Base-by-base conservation (phyloP, 2,797 vertebrate genomes). In the Falco berigora region DNA sequence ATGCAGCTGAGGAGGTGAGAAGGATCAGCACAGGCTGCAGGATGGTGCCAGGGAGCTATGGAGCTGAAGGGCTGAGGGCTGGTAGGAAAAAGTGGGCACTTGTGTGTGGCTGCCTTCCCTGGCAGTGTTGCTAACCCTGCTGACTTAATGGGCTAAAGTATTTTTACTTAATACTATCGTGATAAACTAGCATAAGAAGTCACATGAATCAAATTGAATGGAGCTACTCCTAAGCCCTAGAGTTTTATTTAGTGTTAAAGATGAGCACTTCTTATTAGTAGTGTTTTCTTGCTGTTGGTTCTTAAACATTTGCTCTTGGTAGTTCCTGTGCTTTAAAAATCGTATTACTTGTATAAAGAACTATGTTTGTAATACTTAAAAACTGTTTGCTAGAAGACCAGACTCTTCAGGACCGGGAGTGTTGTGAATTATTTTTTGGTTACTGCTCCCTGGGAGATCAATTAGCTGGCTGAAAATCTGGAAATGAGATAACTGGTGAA, bases 41-140 rank as follows among this genome's bases (percentile, higher is more conserved):
- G 36, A 40, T 4, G 30, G 18, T 50, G 58, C 46, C 0, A 3
- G 40, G 52, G 69, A 56, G 52, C 49, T 17, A 20, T 22, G 42
- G 53, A 58, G 42, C 28, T 32, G 58, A n/a, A 62, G 58, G 59
- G 36, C 74, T 27, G 46, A 50, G 58, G 47, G 36, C 34, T 0
- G 3, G 22, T 25, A 21, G 47, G 0, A 2, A 47, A 27, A 42
- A 56, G 50, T 2, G 10, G 50, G n/a, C 20, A 8, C 16, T 36
- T 23, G 25, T 25, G n/a, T 14, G 27, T 50, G 46, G 50, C 76
- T 66, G 27, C 40, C 52, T 28, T 36, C 62, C 50, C 62, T 24
- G 76, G 62, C 50, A 46, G 62, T n/a, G 7, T n/a, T 25, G 62
- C 76, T 67, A 32, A 24, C 40, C 21, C 25, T 19, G 38, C 12